Percentiles rank a stretch among this genome's conserved stretches.
phyloP scores from a whole-genome alignment of 2,797 vertebrate genomes.

The Stomatorhinus walkeri region DNA sequence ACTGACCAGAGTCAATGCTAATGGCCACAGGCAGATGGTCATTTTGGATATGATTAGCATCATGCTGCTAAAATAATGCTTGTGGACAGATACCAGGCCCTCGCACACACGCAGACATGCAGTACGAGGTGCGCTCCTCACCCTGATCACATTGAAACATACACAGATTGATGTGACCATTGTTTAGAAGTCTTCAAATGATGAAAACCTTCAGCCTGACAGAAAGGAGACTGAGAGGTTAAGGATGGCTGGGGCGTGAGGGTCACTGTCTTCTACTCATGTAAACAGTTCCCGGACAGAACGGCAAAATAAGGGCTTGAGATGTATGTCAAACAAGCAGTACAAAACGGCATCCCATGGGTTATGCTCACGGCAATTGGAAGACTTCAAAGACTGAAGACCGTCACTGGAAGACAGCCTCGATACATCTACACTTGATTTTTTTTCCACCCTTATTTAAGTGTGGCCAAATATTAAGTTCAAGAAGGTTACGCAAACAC shows the following conservation, averaged over 20 bases:
- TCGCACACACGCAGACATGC: not conserved
- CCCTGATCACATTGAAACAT: not conserved
- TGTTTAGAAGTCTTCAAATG: not conserved
- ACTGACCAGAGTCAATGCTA: not conserved
- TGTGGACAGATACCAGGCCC: not conserved
- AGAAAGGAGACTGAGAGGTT: not conserved
- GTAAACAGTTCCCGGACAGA: constrained; percentile 14
- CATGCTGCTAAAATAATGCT: not conserved
- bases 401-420: constrained; percentile 12
- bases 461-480: constrained; percentile 64
- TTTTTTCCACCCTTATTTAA: constrained; percentile 42
- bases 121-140: not conserved
- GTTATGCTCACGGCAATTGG: constrained; percentile 7
- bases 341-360: not conserved
- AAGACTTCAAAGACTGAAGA: constrained; percentile 23
- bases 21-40: constrained; percentile 2
- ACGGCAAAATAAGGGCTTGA: not conserved
- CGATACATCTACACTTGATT: constrained; percentile 40
- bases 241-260: not conserved
- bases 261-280: not conserved
- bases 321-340: constrained; percentile 13
- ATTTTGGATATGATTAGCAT: not conserved
- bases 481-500: constrained; percentile 66
- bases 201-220: not conserved
- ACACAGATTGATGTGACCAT: not conserved